A percentile compares a stretch with the other conserved stretches of the same genome.
Conservation (phyloP, 2,888 invertebrate species). For the Phortica okadai region DNA sequence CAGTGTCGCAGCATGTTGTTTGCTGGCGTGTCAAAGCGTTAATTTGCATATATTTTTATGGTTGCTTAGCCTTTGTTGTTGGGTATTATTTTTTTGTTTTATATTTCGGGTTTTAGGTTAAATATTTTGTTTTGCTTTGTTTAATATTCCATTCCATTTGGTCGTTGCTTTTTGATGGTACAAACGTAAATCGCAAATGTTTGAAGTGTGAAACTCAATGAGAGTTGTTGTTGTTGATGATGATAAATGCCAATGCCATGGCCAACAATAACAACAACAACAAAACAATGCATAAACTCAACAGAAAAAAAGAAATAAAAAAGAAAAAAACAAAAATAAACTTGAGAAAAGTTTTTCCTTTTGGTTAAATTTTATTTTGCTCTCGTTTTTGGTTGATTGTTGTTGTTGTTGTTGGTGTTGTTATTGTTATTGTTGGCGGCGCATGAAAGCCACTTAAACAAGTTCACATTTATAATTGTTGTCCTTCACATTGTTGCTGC, state of each 20-base stretch:
- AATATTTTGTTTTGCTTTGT: background rate
- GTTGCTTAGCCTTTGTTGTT: background rate
- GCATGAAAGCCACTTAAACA: constrained; percentile 24
- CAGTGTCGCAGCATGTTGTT: background rate
- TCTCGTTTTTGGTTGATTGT: background rate
- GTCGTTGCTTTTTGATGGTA: background rate
- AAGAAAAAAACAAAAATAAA: background rate
- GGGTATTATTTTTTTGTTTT: background rate
- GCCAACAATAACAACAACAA: constrained; percentile 19
- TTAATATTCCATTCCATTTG: background rate
- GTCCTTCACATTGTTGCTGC: constrained; percentile 5
- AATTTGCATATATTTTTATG: constrained; percentile 32
- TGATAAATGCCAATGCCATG: constrained; percentile 26
- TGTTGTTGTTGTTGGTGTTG: background rate
- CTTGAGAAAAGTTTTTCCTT: constrained; percentile 12
- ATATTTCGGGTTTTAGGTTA: background rate
- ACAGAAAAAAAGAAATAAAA: constrained; percentile 3
- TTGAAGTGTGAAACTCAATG: background rate
- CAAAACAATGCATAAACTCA: background rate
- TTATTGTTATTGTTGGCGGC: background rate
- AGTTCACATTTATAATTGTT: constrained; percentile 32
- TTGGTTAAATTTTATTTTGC: background rate
- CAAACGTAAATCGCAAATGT: background rate
- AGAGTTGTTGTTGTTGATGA: constrained; percentile 1
- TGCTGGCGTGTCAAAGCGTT: background rate